Base-by-base conservation (phyloP, 2,888 invertebrate genomes). In the Malacosoma neustria region DNA sequence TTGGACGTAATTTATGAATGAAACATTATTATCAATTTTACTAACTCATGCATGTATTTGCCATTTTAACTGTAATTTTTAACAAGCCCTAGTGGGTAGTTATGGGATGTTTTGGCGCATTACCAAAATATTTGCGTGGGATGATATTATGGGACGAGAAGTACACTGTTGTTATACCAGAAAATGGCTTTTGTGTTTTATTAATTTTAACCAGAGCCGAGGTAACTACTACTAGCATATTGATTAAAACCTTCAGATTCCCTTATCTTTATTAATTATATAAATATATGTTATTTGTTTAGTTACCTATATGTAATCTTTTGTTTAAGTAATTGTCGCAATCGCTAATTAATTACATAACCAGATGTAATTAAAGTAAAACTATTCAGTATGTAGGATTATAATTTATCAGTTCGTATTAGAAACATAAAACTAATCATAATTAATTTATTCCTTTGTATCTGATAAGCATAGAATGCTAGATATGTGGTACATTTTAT, bases 91-190 rank as follows among this genome's bases (percentile, higher is more conserved):
- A 42, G 37, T 42, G 35, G 29, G 33, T 32, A 45, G 46, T 54
- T 52, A 51, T 54, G 50, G 38, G 46, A 57, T 55, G 51, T 51
- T 58, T 66, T 67, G 62, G 65, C 65, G 38, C 41, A 37, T 48
- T 42, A 64, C 61, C 64, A 63, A 59, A 51, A 39, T 56, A 55
- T 54, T 55, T 47, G 49, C 50, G 43, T 49, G 45, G 42, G 38
- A 41, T 39, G 37, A 32, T 35, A 30, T 40, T 39, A 15, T 22
- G 22, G 22, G 22, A 22, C 9, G 22, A 35, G 29, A 22, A 6
- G 32, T 11, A 13, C 12, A 29, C 9, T 34, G 6, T 11, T 34
- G 15, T 34, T 15, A 11, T 12, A 7, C 15, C 12, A 22, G 22
- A 22, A 22, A 22, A 22, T 22, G 22, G 22, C 22, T 22, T 22